phyloP scores from a whole-genome alignment of 2,113 vertebrate genomes.

The Mormoops blainvillei region DNA sequence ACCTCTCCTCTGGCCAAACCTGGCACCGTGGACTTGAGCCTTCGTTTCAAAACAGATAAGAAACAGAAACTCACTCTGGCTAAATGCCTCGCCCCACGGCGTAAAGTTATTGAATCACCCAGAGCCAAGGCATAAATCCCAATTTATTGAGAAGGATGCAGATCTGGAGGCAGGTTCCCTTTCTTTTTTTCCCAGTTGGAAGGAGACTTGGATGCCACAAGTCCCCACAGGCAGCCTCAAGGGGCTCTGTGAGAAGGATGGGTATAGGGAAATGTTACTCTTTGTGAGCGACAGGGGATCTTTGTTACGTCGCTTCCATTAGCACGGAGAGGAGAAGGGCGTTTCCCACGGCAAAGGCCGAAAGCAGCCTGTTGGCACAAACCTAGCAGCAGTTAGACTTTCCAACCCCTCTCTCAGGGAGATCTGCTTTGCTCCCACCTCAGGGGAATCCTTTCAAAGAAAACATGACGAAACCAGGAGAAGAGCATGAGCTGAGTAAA shows the following conservation, averaged over 20 bases:
- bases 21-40: background rate
- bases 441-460: background rate
- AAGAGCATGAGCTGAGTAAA: background rate
- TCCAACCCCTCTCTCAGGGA: background rate
- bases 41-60: slow-evolving; percentile 10
- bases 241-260: background rate
- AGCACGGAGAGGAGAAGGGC: background rate
- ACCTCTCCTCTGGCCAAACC: background rate
- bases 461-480: background rate
- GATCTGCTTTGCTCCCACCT: background rate
- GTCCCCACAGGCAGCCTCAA: background rate
- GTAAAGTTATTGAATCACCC: background rate
- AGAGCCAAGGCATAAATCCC: slow-evolving; percentile 10
- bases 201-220: background rate
- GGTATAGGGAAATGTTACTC: background rate
- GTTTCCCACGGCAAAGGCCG: background rate
- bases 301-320: background rate
- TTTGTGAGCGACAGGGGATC: background rate
- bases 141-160: background rate
- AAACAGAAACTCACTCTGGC: background rate
- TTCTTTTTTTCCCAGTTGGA: background rate
- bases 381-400: background rate
- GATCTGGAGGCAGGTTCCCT: background rate
- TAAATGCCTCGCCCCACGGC: background rate
- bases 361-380: background rate